phyloP scores from a whole-genome alignment of 2,113 vertebrate species.

The Cichladusa arquata region DNA sequence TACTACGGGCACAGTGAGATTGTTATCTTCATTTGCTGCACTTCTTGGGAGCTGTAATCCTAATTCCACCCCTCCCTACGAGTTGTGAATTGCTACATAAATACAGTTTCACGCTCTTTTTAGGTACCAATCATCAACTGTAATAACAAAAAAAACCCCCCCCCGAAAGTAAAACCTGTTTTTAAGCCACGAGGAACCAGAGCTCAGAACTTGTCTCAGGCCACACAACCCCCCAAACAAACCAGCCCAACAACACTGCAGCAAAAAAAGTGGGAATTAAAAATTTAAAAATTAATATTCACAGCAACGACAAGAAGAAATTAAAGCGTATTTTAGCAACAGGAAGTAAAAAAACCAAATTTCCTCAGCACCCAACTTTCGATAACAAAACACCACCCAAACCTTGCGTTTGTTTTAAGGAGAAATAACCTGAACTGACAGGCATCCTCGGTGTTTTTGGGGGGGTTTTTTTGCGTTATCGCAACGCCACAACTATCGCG shows the following conservation, averaged over 20 bases:
- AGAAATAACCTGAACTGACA: rapidly evolving
- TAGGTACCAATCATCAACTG: rapidly evolving
- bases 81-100: not conserved
- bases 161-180: not conserved
- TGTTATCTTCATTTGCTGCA: not conserved
- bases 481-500: not conserved
- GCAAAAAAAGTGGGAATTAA: not conserved
- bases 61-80: not conserved
- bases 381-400: rapidly evolving
- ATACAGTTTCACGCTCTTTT: rapidly evolving
- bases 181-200: not conserved
- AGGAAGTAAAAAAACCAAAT: not conserved
- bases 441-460: rapidly evolving
- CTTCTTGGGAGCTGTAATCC: not conserved
- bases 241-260: not conserved
- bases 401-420: rapidly evolving
- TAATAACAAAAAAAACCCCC: rapidly evolving
- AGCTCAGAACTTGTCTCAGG: not conserved
- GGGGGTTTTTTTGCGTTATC: not conserved
- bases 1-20: not conserved
- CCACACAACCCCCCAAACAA: not conserved
- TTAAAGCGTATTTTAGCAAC: rapidly evolving
- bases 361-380: not conserved
- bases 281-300: rapidly evolving
- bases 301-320: rapidly evolving